These are phyloP conservation scores for Latrodectus geometricus DNA, from an alignment of 1,140 invertebrate species.

Conservation along the genomic window DNA sequence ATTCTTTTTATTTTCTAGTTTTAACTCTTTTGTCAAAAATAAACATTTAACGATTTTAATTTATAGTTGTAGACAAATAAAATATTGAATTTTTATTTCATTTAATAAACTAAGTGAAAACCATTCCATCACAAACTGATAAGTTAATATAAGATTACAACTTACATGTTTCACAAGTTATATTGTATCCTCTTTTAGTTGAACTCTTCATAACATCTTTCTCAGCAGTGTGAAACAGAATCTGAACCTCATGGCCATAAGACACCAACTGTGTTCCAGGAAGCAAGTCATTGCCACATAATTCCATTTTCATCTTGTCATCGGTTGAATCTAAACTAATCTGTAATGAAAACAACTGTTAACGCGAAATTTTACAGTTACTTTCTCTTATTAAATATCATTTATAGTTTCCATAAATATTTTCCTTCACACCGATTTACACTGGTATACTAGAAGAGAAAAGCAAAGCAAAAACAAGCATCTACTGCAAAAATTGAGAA, in stretches of 20 bases:
- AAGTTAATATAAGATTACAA: not conserved
- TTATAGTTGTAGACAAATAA: too few species aligned
- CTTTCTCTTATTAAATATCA: not conserved
- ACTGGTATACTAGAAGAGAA: too few species aligned
- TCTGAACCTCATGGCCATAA: conserved; percentile 39
- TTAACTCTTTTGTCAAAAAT: too few species aligned
- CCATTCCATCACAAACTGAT: too few species aligned
- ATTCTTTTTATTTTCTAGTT: too few species aligned
- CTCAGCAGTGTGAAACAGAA: conserved; percentile 18
- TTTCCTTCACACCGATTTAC: too few species aligned
- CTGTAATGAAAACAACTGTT: conserved; percentile 50
- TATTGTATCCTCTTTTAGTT: conserved; percentile 42
- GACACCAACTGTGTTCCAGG: conserved; percentile 56
- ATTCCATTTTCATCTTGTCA: conserved; percentile 28
- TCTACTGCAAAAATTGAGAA: too few species aligned
- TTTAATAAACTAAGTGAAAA: too few species aligned
- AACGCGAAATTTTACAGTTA: not conserved
- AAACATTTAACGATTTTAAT: too few species aligned
- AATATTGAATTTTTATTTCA: too few species aligned
- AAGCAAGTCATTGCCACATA: conserved; percentile 48
- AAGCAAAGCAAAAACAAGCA: too few species aligned
- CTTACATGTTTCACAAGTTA: conserved; percentile 50
- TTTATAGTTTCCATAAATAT: too few species aligned
- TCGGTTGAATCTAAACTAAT: conserved; percentile 40
- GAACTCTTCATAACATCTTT: not conserved